Conservation (phyloP, 2,888 invertebrate genomes). For the Chrysodeixis includens region DNA sequence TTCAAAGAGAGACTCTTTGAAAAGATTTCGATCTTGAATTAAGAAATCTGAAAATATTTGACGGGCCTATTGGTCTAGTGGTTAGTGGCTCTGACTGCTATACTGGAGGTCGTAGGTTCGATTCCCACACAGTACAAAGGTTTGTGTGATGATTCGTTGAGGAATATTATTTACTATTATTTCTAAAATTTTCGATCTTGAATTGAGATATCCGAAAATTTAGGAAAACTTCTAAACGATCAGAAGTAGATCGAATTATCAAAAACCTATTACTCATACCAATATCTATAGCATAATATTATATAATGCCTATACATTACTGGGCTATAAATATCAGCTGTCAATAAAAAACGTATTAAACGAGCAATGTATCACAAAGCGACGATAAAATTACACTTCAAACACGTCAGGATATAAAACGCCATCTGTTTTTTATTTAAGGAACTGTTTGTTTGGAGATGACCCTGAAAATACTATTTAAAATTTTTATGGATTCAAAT, state of each 20-base stretch:
- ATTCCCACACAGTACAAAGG: too few relatives aligned
- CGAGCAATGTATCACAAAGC: constrained; percentile 48
- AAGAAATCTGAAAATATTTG: too few relatives aligned
- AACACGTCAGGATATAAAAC: constrained; percentile 43
- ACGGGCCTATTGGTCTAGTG: too few relatives aligned
- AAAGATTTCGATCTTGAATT: too few relatives aligned
- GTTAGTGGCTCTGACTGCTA: too few relatives aligned
- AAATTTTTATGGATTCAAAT: neutral
- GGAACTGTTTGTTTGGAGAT: constrained; percentile 37
- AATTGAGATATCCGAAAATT: too few relatives aligned
- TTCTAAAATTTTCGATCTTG: too few relatives aligned
- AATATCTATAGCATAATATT: neutral
- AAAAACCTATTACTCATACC: neutral
- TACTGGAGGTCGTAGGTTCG: too few relatives aligned
- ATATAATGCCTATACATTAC: constrained; percentile 13
- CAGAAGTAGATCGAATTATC: neutral
- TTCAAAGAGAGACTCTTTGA: too few relatives aligned
- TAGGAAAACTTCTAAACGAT: too few relatives aligned
- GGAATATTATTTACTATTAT: too few relatives aligned
- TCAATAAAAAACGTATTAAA: constrained; percentile 61
- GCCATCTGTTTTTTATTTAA: constrained; percentile 53
- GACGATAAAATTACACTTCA: constrained; percentile 63
- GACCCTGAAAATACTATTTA: constrained; percentile 53
- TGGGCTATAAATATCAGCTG: constrained; percentile 31
- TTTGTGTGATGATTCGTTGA: too few relatives aligned